Conservation (phyloP, 2,888 invertebrate species). For the Leistus spinibarbis region DNA sequence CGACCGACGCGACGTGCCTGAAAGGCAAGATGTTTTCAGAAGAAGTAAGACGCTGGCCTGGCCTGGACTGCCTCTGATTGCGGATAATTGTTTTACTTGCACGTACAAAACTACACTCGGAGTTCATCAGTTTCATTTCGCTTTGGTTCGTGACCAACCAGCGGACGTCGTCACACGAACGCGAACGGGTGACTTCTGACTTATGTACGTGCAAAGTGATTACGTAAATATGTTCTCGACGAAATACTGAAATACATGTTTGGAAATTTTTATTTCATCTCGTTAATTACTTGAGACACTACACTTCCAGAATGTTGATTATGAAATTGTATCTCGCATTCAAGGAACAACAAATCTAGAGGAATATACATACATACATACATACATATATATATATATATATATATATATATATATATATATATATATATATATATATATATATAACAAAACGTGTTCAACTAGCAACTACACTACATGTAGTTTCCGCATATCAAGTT, state of each 20-base stretch:
- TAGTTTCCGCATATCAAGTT: background rate
- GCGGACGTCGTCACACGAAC: background rate
- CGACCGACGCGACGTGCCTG: background rate
- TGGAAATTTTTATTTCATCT: background rate
- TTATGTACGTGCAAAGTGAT: background rate
- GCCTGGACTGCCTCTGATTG: constrained; percentile 19
- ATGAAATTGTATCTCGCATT: too few species aligned
- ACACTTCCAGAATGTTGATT: background rate
- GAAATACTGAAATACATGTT: background rate
- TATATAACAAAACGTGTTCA: background rate
- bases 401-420: background rate
- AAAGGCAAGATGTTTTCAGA: background rate
- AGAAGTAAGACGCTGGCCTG: background rate
- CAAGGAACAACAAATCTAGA: too few species aligned
- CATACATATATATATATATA: background rate
- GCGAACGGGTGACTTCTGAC: background rate
- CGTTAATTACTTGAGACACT: background rate
- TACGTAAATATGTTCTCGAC: background rate
- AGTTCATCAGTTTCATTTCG: constrained; percentile 20
- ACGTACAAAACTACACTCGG: constrained; percentile 28
- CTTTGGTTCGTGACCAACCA: background rate
- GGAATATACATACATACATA: background rate
- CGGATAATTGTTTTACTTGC: constrained; percentile 32
- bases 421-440: background rate
- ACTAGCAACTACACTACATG: background rate